Conservation (phyloP, 2,113 vertebrate genomes). For the Artemisiospiza belli region DNA sequence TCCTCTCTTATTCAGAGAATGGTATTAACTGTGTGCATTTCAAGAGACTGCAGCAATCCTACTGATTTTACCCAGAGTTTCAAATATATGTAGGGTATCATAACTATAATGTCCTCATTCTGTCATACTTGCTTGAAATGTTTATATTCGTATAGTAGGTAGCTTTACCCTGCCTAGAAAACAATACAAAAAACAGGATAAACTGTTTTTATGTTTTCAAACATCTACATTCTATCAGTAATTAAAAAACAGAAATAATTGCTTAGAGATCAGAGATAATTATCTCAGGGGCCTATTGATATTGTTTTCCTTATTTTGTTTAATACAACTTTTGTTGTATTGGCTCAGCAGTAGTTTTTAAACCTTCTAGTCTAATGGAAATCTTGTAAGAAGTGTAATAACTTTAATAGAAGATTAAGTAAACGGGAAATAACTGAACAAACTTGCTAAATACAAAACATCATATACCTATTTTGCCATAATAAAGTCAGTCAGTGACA, state of each 20-base stretch:
- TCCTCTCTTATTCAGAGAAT: background rate
- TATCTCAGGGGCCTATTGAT: constrained; percentile 15
- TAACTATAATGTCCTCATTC: constrained; percentile 52
- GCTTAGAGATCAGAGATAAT: constrained; percentile 29
- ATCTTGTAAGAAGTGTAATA: constrained; percentile 7
- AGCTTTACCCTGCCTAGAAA: constrained; percentile 16
- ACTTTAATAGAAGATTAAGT: constrained; percentile 1
- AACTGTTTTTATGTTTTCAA: background rate
- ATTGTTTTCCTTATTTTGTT: constrained; percentile 35
- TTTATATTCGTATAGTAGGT: constrained; percentile 48
- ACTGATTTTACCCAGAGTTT: constrained; percentile 30
- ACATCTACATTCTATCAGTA: background rate
- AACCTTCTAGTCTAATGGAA: background rate
- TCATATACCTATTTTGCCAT: background rate
- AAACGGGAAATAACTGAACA: constrained; percentile 7
- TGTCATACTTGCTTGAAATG: constrained; percentile 67
- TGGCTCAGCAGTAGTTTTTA: constrained; percentile 23
- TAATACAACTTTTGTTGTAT: constrained; percentile 11
- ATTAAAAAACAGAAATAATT: constrained; percentile 1
- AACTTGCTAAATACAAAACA: background rate
- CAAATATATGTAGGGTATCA: background rate
- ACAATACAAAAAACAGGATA: background rate
- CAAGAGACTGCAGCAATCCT: background rate
- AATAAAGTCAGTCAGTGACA: background rate
- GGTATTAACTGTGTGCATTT: background rate